Evolutionary conservation across 2,797 vertebrate genomes (phyloP).

Genomic region (Lacerta agilis): DNA sequence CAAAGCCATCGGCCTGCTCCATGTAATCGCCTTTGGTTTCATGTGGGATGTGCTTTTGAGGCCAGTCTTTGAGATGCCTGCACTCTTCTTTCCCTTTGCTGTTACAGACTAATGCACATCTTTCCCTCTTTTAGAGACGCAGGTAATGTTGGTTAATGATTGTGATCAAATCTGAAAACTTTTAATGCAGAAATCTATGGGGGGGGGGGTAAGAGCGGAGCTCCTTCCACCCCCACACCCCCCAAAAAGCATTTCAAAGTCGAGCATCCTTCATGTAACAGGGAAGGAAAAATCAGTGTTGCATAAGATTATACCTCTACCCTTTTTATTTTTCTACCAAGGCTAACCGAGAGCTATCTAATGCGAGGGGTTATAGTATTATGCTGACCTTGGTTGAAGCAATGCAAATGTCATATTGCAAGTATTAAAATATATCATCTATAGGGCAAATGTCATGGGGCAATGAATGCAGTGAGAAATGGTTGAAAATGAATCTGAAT

Average conservation of each 20-base stretch:
- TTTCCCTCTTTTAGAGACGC: too few relatives aligned
- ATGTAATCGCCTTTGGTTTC: too few relatives aligned
- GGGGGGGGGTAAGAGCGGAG: background rate
- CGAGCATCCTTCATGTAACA: too few relatives aligned
- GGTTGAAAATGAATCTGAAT: background rate
- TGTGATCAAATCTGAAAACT: accelerated
- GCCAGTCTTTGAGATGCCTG: background rate
- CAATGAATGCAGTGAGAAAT: background rate
- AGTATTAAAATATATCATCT: background rate
- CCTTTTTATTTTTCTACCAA: background rate
- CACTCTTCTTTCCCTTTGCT: background rate
- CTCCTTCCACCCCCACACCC: accelerated
- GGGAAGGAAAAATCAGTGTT: background rate
- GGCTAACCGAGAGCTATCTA: background rate
- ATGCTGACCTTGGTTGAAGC: too few relatives aligned
- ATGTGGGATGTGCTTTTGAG: too few relatives aligned
- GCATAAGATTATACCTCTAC: background rate
- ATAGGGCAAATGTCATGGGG: background rate
- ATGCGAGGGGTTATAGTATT: background rate
- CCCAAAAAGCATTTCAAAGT: background rate
- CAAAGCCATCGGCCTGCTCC: background rate
- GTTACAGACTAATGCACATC: background rate
- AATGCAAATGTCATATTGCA: background rate
- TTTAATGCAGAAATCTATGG: accelerated
- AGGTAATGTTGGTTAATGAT: background rate